phyloP scores from a whole-genome alignment of 2,113 vertebrate species.

The Sakesphorus luctuosus region DNA sequence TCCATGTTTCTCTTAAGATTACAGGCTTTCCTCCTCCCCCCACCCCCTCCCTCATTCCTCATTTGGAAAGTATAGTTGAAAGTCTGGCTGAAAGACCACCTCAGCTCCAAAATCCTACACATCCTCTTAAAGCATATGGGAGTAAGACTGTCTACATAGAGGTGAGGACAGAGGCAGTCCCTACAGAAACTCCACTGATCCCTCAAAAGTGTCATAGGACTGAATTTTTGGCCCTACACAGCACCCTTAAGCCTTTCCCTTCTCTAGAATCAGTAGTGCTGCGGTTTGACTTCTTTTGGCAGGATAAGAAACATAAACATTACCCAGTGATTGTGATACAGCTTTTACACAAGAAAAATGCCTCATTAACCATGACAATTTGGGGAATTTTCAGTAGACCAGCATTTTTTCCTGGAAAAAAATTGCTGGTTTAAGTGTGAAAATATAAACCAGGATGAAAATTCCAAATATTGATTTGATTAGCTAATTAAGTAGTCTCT shows the following conservation, averaged over 20 bases:
- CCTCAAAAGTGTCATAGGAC: background rate
- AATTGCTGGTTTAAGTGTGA: background rate
- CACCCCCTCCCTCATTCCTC: background rate
- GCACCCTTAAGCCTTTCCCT: rapidly evolving
- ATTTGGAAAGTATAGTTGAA: background rate
- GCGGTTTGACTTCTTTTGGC: background rate
- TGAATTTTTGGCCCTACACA: background rate
- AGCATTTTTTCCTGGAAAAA: rapidly evolving
- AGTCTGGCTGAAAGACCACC: background rate
- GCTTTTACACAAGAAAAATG: background rate
- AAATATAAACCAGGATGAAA: background rate
- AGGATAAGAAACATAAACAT: background rate
- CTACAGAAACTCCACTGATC: background rate
- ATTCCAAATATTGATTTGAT: background rate
- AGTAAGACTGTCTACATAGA: background rate
- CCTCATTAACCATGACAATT: background rate
- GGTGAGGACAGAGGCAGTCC: background rate
- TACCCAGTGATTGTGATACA: background rate
- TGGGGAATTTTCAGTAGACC: background rate
- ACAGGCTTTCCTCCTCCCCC: background rate
- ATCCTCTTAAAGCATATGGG: background rate
- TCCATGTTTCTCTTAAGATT: background rate
- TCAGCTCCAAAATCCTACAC: background rate
- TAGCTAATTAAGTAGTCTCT: background rate
- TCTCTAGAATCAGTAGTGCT: background rate